Evolutionary conservation across 2,888 invertebrate genomes (phyloP).

Genomic region (Epistrophe eligans): DNA sequence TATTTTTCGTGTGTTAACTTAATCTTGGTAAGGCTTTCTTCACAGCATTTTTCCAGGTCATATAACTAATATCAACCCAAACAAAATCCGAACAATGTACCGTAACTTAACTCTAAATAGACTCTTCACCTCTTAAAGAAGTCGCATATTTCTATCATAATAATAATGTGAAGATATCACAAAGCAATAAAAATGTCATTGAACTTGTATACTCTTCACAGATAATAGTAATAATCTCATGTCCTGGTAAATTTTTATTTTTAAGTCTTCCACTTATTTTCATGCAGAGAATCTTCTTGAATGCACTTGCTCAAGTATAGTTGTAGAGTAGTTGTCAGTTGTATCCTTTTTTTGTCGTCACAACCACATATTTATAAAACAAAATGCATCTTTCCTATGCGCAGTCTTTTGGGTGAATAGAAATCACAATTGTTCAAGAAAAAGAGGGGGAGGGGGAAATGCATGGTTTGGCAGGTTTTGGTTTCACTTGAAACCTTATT

Average conservation of each 20-base stretch:
- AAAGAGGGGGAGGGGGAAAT: neutral
- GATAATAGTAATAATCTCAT: conserved; percentile 63
- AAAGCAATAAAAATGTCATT: conserved; percentile 51
- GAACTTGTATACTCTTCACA: conserved; percentile 45
- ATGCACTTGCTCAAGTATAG: conserved; percentile 49
- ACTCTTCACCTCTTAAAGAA: neutral
- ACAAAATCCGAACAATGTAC: too few species aligned
- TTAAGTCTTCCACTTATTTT: conserved; percentile 50
- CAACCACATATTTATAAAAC: conserved; percentile 1
- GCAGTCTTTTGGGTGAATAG: conserved; percentile 36
- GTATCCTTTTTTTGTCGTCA: neutral
- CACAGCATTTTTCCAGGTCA: too few species aligned
- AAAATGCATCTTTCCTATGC: neutral
- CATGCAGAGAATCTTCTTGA: conserved; percentile 58
- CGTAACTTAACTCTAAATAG: neutral
- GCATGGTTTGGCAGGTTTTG: conserved; percentile 23
- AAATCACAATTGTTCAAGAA: conserved; percentile 53
- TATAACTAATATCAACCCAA: too few species aligned
- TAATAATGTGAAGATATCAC: neutral
- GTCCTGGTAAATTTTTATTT: conserved; percentile 47
- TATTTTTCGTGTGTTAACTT: too few species aligned
- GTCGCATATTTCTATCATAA: neutral
- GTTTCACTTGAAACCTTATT: conserved; percentile 27
- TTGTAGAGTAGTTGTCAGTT: conserved; percentile 12
- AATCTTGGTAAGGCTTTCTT: too few species aligned